Conservation (phyloP, 1,140 invertebrate species). For the Drosophila miranda region DNA sequence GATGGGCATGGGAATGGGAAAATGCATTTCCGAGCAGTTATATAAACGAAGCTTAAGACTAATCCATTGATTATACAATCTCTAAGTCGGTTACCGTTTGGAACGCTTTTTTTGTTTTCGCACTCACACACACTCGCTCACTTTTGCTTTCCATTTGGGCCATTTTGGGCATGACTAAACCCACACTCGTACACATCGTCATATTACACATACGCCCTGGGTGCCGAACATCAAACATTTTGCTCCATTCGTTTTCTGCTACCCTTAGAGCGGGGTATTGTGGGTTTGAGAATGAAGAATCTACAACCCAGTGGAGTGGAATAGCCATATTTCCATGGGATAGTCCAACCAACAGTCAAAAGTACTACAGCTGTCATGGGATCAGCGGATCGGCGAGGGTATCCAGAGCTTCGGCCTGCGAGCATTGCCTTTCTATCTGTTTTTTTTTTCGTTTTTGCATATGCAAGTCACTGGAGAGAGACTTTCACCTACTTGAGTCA, state of each 20-base stretch:
- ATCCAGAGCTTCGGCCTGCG: too few relatives aligned
- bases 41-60: conserved; percentile 48
- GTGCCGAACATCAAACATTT: conserved; percentile 10
- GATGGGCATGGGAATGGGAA: neutral
- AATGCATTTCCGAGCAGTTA: conserved; percentile 62
- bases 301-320: too few relatives aligned
- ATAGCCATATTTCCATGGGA: too few relatives aligned
- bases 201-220: conserved; percentile 62
- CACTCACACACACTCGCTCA: conserved; percentile 12
- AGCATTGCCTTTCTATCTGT: too few relatives aligned
- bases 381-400: too few relatives aligned
- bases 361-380: too few relatives aligned
- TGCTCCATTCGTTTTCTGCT: conserved; percentile 12
- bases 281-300: too few relatives aligned
- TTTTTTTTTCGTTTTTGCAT: conserved; percentile 61
- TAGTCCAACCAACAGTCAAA: too few relatives aligned
- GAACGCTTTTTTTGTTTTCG: conserved; percentile 58
- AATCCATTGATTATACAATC: conserved; percentile 62
- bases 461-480: conserved; percentile 71
- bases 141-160: conserved; percentile 69
- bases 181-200: conserved; percentile 13
- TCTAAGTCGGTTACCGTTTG: conserved; percentile 27
- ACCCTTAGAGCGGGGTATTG: neutral
- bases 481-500: conserved; percentile 79
- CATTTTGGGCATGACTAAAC: conserved; percentile 70